Conservation (phyloP, 1,140 invertebrate species). For the Armadillidium nasatum region DNA sequence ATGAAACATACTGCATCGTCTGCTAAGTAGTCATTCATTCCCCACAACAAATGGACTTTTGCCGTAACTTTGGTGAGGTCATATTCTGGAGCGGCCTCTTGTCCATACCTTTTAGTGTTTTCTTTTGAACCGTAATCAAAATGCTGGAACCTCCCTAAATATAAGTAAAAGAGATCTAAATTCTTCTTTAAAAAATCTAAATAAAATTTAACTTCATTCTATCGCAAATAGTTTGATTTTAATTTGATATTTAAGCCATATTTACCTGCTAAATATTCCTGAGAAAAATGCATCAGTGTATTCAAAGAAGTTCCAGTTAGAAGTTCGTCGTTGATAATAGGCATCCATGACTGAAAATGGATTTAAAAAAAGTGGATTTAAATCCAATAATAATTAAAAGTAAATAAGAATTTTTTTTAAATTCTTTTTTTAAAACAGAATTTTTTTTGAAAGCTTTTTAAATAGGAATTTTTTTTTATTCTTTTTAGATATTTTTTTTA, state of each 20-base stretch:
- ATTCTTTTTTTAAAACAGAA: too few species aligned
- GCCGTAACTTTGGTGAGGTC: constrained; percentile 55
- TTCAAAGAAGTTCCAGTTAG: neutral
- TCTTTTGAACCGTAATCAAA: constrained; percentile 49
- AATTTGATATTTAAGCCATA: too few species aligned
- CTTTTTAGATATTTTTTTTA: too few species aligned
- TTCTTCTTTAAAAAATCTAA: too few species aligned
- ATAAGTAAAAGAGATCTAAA: too few species aligned
- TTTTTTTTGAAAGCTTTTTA: too few species aligned
- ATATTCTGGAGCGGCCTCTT: constrained; percentile 55
- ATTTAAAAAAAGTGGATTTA: too few species aligned
- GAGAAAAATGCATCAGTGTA: neutral
- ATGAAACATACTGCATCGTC: constrained; percentile 37
- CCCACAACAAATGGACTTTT: constrained; percentile 60
- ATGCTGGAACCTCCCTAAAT: constrained; percentile 42
- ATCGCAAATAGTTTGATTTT: too few species aligned
- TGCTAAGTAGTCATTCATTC: constrained; percentile 58
- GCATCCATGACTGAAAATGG: neutral
- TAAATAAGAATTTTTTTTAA: too few species aligned
- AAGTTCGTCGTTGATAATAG: neutral
- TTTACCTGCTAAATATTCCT: neutral
- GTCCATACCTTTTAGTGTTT: constrained; percentile 52
- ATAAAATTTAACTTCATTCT: too few species aligned
- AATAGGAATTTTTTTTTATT: too few species aligned
- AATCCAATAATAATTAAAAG: too few species aligned